Base-by-base conservation (phyloP, 2,113 vertebrate species). In the Ailuropoda melanoleuca region DNA sequence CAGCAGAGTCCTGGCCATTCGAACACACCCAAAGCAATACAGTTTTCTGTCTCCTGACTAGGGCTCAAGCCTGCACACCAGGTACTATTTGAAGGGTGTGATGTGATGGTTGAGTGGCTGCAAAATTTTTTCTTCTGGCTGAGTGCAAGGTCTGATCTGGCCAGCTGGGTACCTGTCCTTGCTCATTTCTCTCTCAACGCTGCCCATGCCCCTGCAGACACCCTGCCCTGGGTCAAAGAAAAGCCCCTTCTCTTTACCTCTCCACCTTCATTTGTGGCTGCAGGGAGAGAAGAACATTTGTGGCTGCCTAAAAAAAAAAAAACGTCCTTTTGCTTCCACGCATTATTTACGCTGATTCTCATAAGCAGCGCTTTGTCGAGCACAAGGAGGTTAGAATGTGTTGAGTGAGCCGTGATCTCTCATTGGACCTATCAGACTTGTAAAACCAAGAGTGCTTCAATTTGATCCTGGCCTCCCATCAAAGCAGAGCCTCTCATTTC, bases 401-500 rank as follows among this genome's bases (percentile, higher is more conserved):
- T 95, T 26, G 31, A 90, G 21, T 72, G 97, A 96, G 84, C 95
- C 75, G 92, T 96, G 90, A 86, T 95, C 50, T 95, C 81, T 96
- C 72, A 56, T 92, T 92, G 96, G 93, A 96, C 97, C 80, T 92
- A 87, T 81, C 92, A 95, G 83, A 53, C 83, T 96, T 91, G 64
- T 86, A 85, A 97, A 90, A 97, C 88, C 97, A 83, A 90, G 83
- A 93, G 77, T 53, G 46, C 19, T 90, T 97, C 96, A 80, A 94
- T 97, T 85, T 92, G 84, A 85, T 96, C 83, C 34, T 37, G 81
- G 74, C 34, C 95, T 87, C 29, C 78, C 92, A 88, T 84, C 91
- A 84, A 93, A 87, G 74, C 21, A 81, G 70, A 95, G 48, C 19
- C 3, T 92, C 86, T 92, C 19, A 43, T 96, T 95, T 97, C 26